These are phyloP conservation scores for Liparis tanakae DNA, from an alignment of 2,797 vertebrate genomes.

Conservation along the genomic window DNA sequence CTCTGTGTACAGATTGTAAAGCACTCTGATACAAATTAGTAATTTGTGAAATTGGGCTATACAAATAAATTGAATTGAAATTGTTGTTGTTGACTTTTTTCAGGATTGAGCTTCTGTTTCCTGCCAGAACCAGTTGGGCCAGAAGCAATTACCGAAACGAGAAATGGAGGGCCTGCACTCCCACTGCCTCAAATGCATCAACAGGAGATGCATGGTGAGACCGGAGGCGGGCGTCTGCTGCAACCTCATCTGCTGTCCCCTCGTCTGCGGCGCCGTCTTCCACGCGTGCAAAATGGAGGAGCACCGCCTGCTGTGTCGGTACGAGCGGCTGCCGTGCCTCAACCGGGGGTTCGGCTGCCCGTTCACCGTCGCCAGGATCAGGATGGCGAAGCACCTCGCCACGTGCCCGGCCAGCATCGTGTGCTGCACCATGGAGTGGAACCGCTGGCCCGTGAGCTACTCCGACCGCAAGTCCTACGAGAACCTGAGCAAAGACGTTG, in stretches of 20 bases:
- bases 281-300: constrained; percentile 94
- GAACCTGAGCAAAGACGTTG: constrained; percentile 95
- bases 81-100: constrained; percentile 28
- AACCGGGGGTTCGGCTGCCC: constrained; percentile 96
- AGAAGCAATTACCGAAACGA: constrained; percentile 3
- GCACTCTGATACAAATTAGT: no score
- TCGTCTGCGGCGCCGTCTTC: constrained; percentile 97
- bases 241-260: constrained; percentile 92
- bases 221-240: constrained; percentile 92
- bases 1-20: no score
- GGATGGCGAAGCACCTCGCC: constrained; percentile 93
- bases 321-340: constrained; percentile 94
- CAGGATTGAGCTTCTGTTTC: constrained; percentile 59
- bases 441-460: constrained; percentile 98
- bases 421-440: constrained; percentile 99
- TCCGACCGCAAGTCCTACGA: constrained; percentile 96
- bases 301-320: constrained; percentile 93
- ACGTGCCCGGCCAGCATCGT: constrained; percentile 96
- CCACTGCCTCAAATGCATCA: constrained; percentile 96
- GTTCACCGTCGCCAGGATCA: constrained; percentile 89
- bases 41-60: no score
- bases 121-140: constrained; percentile 8
- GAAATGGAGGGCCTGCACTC: constrained; percentile 91
- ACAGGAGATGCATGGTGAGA: constrained; percentile 95
- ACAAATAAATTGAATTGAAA: no score